Evolutionary conservation across 2,888 invertebrate species (phyloP), one percentile per base, ranked within the genome.

Genomic region (Ormyrus rosae): DNA sequence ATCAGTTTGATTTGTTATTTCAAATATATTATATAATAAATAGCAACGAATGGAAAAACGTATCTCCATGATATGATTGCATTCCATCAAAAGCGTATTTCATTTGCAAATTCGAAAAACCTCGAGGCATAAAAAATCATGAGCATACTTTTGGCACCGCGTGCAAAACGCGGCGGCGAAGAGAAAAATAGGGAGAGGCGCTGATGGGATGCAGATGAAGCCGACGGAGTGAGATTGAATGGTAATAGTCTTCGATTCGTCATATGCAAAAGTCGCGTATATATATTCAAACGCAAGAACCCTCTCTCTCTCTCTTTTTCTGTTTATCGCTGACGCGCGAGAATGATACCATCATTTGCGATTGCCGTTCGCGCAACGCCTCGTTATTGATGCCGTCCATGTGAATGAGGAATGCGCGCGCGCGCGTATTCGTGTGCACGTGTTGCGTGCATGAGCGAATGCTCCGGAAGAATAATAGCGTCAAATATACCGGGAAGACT

Each of bases 171-270:
- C 19, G 19, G 19, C 19, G 19, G 45, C 45, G 65, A 48, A 48
- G 6, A 65, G 4, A 56, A 56, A 70, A 64, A 70, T 19, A 34
- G 56, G 34, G 10, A 53, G 82, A 87, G 86, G 85, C 76, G 86
- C 83, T 84, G 86, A 85, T 86, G 83, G 85, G 85, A 88, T 86
- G 87, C 87, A 88, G 88, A 88, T 87, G 87, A 86, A 87, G 84
- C 83, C 45, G 55, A 63, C 80, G 85, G 84, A 86, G 86, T 85
- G 87, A 88, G 87, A 90, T 89, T 89, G 89, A 89, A 89, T 89
- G 86, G 89, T 89, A 89, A 89, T 89, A 87, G 89, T 86, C 85
- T 85, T 86, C 87, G 87, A 90, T 90, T 89, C 89, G 89, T 90
- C 90, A 90, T 90, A 89, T 88, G 89, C 88, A 89, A 89, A 89